Percentiles rank a stretch among this genome's conserved stretches.
Evolutionary conservation across 2,888 invertebrate species (phyloP).

Genomic region (Polia nebulosa): DNA sequence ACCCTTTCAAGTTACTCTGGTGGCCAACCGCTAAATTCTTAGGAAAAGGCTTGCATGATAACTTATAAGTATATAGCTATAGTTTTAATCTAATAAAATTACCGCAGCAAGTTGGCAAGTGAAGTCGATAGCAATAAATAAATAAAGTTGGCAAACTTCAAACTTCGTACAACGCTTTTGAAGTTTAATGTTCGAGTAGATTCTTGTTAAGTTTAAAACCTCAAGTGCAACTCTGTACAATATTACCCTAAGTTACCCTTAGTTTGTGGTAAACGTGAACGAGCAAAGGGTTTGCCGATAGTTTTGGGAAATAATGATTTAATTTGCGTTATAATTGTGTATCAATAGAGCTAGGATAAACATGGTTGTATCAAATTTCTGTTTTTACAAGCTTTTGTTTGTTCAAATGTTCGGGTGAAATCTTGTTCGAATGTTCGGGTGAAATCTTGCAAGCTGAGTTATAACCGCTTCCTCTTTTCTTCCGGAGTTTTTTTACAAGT

Average conservation of each 20-base stretch:
- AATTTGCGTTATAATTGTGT: neutral
- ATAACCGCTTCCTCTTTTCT: too few species aligned
- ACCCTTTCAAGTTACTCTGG: neutral
- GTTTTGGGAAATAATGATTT: neutral
- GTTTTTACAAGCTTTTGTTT: too few species aligned
- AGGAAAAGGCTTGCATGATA: neutral
- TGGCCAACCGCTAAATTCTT: neutral
- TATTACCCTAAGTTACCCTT: conserved; percentile 40
- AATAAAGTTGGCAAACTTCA: conserved; percentile 43
- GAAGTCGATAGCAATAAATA: conserved; percentile 55
- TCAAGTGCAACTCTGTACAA: conserved; percentile 58
- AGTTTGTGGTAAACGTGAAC: conserved; percentile 30
- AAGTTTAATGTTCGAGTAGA: conserved; percentile 50
- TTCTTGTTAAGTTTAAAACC: conserved; percentile 54
- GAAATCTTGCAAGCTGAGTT: too few species aligned
- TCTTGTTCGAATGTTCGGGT: too few species aligned
- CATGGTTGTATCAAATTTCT: too few species aligned
- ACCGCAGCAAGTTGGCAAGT: conserved; percentile 34
- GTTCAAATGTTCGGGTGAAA: too few species aligned
- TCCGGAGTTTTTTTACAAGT: neutral
- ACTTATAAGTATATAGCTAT: neutral
- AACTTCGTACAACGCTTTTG: conserved; percentile 56
- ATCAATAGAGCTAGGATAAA: neutral
- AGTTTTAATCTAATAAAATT: conserved; percentile 39
- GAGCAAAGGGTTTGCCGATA: conserved; percentile 1